Evolutionary conservation across 1,140 invertebrate species (phyloP).

Genomic region (Formica exsecta): DNA sequence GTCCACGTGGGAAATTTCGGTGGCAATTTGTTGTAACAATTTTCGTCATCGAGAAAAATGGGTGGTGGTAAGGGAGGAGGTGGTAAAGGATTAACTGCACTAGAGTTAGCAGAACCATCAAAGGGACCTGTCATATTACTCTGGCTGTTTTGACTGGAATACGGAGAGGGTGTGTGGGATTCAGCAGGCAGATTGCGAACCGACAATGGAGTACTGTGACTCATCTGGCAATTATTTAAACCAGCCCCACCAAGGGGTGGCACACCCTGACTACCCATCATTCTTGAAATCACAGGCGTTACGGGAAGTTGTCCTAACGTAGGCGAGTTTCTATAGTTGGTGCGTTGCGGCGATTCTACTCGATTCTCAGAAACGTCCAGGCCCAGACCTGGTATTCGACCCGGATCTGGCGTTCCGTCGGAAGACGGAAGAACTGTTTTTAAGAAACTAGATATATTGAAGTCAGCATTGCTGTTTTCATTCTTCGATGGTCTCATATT

Average conservation of each 20-base stretch:
- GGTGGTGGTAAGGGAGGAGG: conserved; percentile 89
- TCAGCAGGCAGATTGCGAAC: conserved; percentile 79
- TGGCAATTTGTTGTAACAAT: conserved; percentile 86
- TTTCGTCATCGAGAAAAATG: conserved; percentile 85
- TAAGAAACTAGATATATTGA: conserved; percentile 83
- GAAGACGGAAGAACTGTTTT: conserved; percentile 82
- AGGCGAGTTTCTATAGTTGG: conserved; percentile 80
- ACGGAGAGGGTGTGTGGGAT: conserved; percentile 80
- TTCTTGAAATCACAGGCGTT: conserved; percentile 78
- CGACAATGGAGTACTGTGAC: conserved; percentile 82
- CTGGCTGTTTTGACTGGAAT: conserved; percentile 84
- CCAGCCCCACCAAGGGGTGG: conserved; percentile 57
- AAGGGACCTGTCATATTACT: conserved; percentile 78
- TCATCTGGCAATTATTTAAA: conserved; percentile 79
- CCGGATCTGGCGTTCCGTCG: conserved; percentile 73
- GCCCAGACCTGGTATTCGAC: conserved; percentile 83
- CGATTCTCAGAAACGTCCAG: conserved; percentile 79
- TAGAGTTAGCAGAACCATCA: conserved; percentile 71
- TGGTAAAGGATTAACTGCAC: conserved; percentile 84
- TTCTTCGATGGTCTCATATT: conserved; percentile 78
- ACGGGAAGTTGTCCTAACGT: conserved; percentile 72
- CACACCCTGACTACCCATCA: conserved; percentile 65
- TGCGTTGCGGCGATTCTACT: conserved; percentile 75
- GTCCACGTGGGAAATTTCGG: conserved; percentile 87
- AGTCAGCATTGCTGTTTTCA: conserved; percentile 80